Evolutionary conservation across 2,888 invertebrate genomes (phyloP), one percentile per base, ranked within the genome.

Genomic region (Imbricaverruca yamaguchii): DNA sequence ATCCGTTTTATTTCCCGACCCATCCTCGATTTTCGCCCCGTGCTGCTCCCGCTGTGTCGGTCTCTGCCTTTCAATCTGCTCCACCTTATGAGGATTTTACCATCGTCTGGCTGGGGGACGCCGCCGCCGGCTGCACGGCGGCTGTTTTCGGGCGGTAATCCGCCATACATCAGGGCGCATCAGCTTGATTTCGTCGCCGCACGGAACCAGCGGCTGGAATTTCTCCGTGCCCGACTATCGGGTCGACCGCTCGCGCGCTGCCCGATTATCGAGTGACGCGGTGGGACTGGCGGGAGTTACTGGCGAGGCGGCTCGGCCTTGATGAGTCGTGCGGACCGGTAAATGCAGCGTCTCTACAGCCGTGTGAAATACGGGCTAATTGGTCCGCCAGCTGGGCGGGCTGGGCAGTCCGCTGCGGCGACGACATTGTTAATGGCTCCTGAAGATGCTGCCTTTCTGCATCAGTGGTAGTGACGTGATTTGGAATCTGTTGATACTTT

Each of bases 361-460:
- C 74, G 74, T 74, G 74, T 74, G 74, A 74, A 74, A 74, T 74
- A 74, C 74, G 55, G 55, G 1, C 74, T 74, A 74, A 74, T 74
- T 74, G 74, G 74, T 59, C 55, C n/a, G 65, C 23, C 21, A 23
- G 55, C 23, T 55, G 74, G 53, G 74, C 8, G 74, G 21, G 65
- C 10, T 23, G 18, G 65, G 74, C 11, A 21, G 39, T 55, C 18
- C 55, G 13, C 53, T 39, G 39, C 11, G 55, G 55, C 74, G 74
- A 74, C 55, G 55, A 55, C 74, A 21, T n/a, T 12, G 53, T 8
- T 74, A 55, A 74, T 55, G 39, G 21, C 9, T 39, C 39, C 39
- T 39, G 39, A 39, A 39, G 39, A 39, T 39, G 39, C 39, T 39
- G 39, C 39, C 39, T 39, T 39, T 39, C 39, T 39, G 39, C 39